A percentile compares a stretch with the other conserved stretches of the same genome.
These are phyloP conservation scores for Cassiopea andromeda DNA, from an alignment of 30 jellyfish, hydroid and myxozoan species.

Conservation along the genomic window DNA sequence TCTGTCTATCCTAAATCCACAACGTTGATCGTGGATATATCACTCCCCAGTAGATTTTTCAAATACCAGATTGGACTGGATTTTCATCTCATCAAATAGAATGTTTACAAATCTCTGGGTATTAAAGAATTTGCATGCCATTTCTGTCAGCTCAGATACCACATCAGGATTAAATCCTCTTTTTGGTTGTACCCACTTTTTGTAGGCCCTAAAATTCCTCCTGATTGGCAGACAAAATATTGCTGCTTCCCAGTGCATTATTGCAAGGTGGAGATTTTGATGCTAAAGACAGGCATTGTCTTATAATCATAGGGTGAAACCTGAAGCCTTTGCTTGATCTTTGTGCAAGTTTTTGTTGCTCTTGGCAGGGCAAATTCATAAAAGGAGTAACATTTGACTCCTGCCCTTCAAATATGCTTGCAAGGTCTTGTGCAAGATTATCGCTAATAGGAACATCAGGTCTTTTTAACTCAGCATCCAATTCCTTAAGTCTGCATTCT, in stretches of 20 bases:
- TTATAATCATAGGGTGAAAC: constrained; percentile 61
- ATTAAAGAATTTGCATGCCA: not conserved
- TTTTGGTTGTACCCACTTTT: constrained; percentile 57
- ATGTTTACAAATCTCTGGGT: constrained; percentile 56
- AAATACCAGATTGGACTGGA: constrained; percentile 46
- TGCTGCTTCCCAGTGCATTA: constrained; percentile 15
- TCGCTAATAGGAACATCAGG: constrained; percentile 14
- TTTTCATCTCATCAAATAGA: constrained; percentile 31
- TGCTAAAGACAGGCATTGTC: constrained; percentile 59
- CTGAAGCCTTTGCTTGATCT: constrained; percentile 39
- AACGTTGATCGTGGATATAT: no score
- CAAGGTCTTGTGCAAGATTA: constrained; percentile 21
- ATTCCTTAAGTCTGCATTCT: constrained; percentile 29
- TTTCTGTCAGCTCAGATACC: constrained; percentile 20
- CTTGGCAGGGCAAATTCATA: constrained; percentile 54
- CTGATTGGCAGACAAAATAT: constrained; percentile 45
- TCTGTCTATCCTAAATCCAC: no score
- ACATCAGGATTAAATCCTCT: constrained; percentile 65
- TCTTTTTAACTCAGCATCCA: constrained; percentile 33
- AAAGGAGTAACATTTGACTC: constrained; percentile 40
- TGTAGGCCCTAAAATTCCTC: constrained; percentile 67
- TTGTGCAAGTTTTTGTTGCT: constrained; percentile 31
- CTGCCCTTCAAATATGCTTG: constrained; percentile 10
- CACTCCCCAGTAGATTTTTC: constrained; percentile 50
- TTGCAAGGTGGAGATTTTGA: constrained; percentile 59